A percentile compares a stretch with the other conserved stretches of the same genome.
These are phyloP conservation scores for Laterallus jamaicensis DNA, from an alignment of 2,113 vertebrate species.

Conservation along the genomic window DNA sequence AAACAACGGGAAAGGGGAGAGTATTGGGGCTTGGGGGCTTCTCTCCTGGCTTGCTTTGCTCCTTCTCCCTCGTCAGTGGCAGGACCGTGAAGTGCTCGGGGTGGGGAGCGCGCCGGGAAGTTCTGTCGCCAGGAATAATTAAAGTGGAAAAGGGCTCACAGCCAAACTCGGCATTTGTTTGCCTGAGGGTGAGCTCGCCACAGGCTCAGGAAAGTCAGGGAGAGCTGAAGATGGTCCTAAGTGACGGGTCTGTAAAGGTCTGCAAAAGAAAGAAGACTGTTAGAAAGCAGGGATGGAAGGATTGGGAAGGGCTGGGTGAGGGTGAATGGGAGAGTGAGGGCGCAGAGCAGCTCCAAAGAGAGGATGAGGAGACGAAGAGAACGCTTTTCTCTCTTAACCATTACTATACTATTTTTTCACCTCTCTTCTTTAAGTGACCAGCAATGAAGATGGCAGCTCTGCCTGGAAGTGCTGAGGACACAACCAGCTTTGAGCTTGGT, in stretches of 20 bases:
- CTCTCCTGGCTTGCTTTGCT: neutral
- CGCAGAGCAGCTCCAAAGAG: conserved; percentile 20
- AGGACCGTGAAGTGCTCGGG: neutral
- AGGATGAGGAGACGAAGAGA: neutral
- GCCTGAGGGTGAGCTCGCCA: neutral
- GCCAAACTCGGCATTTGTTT: neutral
- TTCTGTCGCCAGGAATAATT: neutral
- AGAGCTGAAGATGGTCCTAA: neutral
- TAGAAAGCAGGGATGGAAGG: neutral
- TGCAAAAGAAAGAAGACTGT: neutral
- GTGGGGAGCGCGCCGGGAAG: neutral
- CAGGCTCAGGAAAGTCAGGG: neutral
- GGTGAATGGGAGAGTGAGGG: neutral
- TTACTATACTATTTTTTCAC: conserved; percentile 44
- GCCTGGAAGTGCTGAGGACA: conserved; percentile 59
- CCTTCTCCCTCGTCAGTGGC: neutral
- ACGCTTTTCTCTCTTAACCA: conserved; percentile 40
- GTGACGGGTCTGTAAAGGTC: neutral
- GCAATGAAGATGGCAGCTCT: conserved; percentile 8
- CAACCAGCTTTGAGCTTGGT: conserved; percentile 50
- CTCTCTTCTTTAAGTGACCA: conserved; percentile 41
- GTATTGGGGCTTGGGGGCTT: neutral
- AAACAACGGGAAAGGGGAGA: neutral
- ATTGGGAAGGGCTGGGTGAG: neutral
- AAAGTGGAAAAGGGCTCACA: neutral